Evolutionary conservation across 2,797 vertebrate species (phyloP), one percentile per base, ranked within the genome.

Genomic region (Anisognathus igniventris): DNA sequence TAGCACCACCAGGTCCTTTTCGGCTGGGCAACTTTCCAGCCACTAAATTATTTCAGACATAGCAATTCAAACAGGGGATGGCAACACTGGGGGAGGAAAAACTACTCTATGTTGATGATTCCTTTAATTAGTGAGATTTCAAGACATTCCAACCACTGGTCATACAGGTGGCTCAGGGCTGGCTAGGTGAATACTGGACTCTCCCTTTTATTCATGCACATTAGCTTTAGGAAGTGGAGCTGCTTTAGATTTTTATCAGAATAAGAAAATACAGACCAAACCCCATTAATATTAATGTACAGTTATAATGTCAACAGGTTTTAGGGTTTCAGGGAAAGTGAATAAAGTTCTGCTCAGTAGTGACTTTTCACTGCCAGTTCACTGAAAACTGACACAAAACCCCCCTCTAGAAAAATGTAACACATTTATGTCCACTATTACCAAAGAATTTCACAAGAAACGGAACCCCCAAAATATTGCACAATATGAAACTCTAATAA

Each of bases 381-480:
- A 66, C 22, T 78, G 67, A 88, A 62, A 95, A 73, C 21, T 50
- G 22, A 58, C 16, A 42, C 3, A 27, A 64, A 76, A 67, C 1
- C 5, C 0, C 1, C 1, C 0, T 0, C 35, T 8, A 47, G 30
- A 91, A 91, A 93, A 89, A 82, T 3, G 3, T 27, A 67, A 68
- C 6, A 44, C 7, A 9, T 30, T 65, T 16, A 45, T 10, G 9
- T 39, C 50, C 37, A 22, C 19, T 30, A 6, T 7, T 48, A 70
- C 14, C 1, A 4, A 65, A 15, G 2, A 72, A 78, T 50, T 65
- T 39, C 35, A 30, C 25, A 75, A 72, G 76, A 81, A 88, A 90
- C 4, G 1, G 19, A 91, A 80, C 1, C 2, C 14, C 6, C 6
- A 4, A 82, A 56, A 31, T 37, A 83, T 40, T 37, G 48, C 33